A percentile compares a stretch with the other conserved stretches of the same genome.
Conservation (phyloP, 1,140 invertebrate genomes). For the Caerostris darwini region DNA sequence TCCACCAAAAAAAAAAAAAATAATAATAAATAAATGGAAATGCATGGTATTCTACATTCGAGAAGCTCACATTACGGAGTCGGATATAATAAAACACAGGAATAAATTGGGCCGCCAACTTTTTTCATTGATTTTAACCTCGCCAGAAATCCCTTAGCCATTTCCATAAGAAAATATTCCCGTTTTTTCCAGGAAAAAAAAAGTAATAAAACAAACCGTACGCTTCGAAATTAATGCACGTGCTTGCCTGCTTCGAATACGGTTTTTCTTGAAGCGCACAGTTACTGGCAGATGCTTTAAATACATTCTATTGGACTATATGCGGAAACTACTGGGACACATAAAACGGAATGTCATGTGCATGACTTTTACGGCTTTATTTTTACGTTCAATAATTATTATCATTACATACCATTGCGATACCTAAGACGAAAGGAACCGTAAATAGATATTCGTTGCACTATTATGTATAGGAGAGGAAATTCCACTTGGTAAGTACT, state of each 20-base stretch:
- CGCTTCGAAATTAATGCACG: conserved; percentile 68
- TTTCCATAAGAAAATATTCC: conserved; percentile 69
- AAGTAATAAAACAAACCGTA: conserved; percentile 42
- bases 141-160: conserved; percentile 40
- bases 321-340: conserved; percentile 59
- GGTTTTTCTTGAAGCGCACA: background rate
- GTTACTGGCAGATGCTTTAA: conserved; percentile 62
- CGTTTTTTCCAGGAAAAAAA: conserved; percentile 5
- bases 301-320: conserved; percentile 71
- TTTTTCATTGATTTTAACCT: conserved; percentile 74
- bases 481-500: background rate
- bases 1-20: background rate
- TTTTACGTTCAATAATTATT: conserved; percentile 71
- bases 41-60: too few species aligned
- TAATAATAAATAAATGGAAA: too few species aligned
- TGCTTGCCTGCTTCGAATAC: conserved; percentile 13
- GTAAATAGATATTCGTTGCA: background rate
- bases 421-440: background rate
- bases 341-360: conserved; percentile 67
- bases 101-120: conserved; percentile 74
- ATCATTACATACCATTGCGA: background rate
- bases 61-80: conserved; percentile 43
- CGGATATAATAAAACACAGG: conserved; percentile 68
- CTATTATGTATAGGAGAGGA: background rate
- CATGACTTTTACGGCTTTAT: conserved; percentile 14